Evolutionary conservation across 2,888 invertebrate species (phyloP).

Genomic region (Lycophotia porphyrea): DNA sequence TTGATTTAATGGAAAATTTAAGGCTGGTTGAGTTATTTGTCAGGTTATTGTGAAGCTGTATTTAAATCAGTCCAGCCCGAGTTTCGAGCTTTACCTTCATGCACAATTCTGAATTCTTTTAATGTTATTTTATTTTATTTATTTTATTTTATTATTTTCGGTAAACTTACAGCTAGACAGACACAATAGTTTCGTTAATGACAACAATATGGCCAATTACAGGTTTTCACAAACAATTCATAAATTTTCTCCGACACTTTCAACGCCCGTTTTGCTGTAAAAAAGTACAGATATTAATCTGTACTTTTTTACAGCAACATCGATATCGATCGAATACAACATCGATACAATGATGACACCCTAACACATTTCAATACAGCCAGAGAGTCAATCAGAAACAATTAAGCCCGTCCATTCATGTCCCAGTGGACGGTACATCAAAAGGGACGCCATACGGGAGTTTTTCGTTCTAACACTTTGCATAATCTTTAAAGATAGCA

Average conservation of each 20-base stretch:
- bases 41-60: not conserved
- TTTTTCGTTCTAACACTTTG: not conserved
- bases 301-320: too few relatives aligned
- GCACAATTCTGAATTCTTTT: not conserved
- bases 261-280: not conserved
- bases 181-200: too few relatives aligned
- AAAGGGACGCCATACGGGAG: constrained; percentile 24
- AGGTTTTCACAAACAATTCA: too few relatives aligned
- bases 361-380: not conserved
- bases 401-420: constrained; percentile 23
- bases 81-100: not conserved
- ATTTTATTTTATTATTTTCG: too few relatives aligned
- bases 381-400: constrained; percentile 21
- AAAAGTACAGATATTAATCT: not conserved
- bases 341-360: not conserved
- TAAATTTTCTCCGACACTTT: not conserved
- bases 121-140: too few relatives aligned
- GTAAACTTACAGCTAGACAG: too few relatives aligned
- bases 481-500: not conserved
- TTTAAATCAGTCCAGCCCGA: too few relatives aligned
- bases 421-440: constrained; percentile 30
- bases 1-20: constrained; percentile 4
- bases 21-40: constrained; percentile 1
- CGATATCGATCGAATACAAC: too few relatives aligned
- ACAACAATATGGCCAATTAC: too few relatives aligned